Evolutionary conservation across 2,797 vertebrate genomes (phyloP), one percentile per base, ranked within the genome.

Genomic region (Spea hammondii): DNA sequence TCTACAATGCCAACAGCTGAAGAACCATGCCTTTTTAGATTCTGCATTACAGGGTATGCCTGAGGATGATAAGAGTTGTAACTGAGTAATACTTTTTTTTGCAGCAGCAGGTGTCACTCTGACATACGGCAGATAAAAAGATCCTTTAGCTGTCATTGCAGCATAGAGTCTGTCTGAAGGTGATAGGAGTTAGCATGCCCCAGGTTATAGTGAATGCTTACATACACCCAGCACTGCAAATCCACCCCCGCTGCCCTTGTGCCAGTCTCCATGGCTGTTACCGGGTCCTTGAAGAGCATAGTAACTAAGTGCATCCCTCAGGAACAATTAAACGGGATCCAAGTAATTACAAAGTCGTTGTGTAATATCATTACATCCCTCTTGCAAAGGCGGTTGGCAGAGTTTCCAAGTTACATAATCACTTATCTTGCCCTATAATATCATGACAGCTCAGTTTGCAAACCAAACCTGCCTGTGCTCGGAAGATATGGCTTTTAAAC

Each of bases 261-360:
- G 5, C 8, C 55, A 49, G 46, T 72, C 57, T 59, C 72, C 13
- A 64, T 6, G 45, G 57, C n/a, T 73, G 62, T 62, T 73, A 64
- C 64, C 51, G 72, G 72, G 72, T 50, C 72, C 72, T 73, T 73
- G 59, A 73, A 64, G 72, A 64, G 57, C 17, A 73, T 62, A 17
- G 70, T 46, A 64, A 60, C 54, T 73, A 44, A 73, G 59, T 64
- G 57, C 59, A 44, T 73, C 72, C 72, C 72, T 32, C 72, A 50
- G 72, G 72, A 64, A 64, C 72, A 73, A 73, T 73, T 73, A 73
- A 50, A 73, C 44, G 10, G 72, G 59, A 62, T 64, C 72, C 72
- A 73, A 73, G 72, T 73, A 73, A 73, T 73, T 73, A 73, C 57
- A 49, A 51, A 73, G 57, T 50, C 47, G 48, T 73, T 73, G 72